These are phyloP conservation scores for Rhynchopsitta pachyrhyncha DNA, from an alignment of 2,113 vertebrate genomes.

Conservation along the genomic window DNA sequence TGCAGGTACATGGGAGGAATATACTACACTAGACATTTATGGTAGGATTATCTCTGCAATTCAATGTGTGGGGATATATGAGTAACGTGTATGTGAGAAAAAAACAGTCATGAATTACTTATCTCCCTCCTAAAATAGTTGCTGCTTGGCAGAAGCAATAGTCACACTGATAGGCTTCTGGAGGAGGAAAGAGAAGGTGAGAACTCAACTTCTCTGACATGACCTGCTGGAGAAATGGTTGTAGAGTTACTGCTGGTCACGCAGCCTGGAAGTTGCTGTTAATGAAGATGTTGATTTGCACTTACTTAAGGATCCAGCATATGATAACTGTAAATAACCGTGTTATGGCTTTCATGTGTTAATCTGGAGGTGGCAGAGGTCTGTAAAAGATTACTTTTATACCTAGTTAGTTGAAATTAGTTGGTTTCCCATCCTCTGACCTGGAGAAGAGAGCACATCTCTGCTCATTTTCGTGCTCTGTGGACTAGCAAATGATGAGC, in stretches of 20 bases:
- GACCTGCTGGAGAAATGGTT: not conserved
- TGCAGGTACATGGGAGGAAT: rapidly evolving
- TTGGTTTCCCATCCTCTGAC: not conserved
- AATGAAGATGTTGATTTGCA: not conserved
- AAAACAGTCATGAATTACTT: not conserved
- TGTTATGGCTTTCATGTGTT: not conserved
- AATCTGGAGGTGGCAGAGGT: not conserved
- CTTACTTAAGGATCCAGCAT: not conserved
- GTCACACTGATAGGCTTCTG: not conserved
- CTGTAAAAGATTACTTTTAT: not conserved
- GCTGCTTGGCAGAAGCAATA: not conserved
- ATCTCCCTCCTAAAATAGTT: not conserved
- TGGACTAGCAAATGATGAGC: not conserved
- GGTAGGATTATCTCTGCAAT: not conserved
- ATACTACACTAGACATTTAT: not conserved
- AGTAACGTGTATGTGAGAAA: not conserved
- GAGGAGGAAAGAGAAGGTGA: not conserved
- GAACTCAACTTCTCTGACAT: not conserved
- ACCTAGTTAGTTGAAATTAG: not conserved
- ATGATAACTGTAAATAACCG: not conserved
- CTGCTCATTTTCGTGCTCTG: not conserved
- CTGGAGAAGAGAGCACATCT: not conserved
- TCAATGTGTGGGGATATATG: not conserved
- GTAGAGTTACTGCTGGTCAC: not conserved
- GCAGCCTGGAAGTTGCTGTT: not conserved